Evolutionary conservation across 2,797 vertebrate genomes (phyloP).

Genomic region (Sebastes baramenuke): DNA sequence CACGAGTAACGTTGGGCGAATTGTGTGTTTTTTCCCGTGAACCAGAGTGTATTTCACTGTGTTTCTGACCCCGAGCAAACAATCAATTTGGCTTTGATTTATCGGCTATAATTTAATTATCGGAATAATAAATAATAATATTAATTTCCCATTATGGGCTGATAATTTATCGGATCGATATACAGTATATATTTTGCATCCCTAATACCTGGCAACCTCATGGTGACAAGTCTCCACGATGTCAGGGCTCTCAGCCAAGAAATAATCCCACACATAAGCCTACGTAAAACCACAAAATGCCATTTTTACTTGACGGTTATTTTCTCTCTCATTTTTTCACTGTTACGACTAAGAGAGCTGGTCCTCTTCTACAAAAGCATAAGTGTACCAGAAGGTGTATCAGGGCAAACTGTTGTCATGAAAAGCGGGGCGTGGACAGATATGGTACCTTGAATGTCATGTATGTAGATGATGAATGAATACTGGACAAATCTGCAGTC

Average conservation of each 20-base stretch:
- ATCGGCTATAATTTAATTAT: too few species aligned
- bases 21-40: too few species aligned
- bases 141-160: too few species aligned
- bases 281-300: not conserved
- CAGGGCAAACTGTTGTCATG: not conserved
- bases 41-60: too few species aligned
- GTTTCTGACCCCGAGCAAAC: too few species aligned
- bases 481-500: not conserved
- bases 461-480: not conserved
- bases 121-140: too few species aligned
- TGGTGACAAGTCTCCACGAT: not conserved
- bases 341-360: rapidly evolving
- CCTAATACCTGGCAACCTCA: not conserved
- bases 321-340: not conserved
- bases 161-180: too few species aligned
- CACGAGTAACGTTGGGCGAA: too few species aligned
- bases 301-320: not conserved
- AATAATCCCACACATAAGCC: not conserved
- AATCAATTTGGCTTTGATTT: too few species aligned
- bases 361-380: not conserved
- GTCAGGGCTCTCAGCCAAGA: not conserved
- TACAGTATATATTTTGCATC: too few species aligned
- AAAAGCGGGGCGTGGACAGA: not conserved
- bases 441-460: not conserved
- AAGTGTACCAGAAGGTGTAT: not conserved